Evolutionary conservation across 1,140 invertebrate species (phyloP).

Genomic region (Atta cephalotes): DNA sequence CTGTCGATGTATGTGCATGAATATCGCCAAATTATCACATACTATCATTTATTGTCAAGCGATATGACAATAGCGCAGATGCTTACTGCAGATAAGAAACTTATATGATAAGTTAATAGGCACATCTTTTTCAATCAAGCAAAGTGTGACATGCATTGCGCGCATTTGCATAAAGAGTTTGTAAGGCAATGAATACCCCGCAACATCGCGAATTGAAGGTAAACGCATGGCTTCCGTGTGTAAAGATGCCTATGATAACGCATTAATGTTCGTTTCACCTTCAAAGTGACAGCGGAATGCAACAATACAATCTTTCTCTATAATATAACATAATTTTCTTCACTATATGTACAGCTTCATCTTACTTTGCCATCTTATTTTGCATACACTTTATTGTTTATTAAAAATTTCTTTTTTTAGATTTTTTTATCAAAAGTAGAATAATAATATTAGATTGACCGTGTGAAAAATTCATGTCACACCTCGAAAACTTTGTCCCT

Average conservation of each 20-base stretch:
- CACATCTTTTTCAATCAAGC: background rate
- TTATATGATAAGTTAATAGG: background rate
- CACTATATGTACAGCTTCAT: background rate
- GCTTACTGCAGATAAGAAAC: background rate
- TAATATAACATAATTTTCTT: constrained; percentile 3
- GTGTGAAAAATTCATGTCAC: background rate
- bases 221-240: constrained; percentile 1
- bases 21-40: background rate
- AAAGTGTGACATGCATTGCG: background rate
- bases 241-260: background rate
- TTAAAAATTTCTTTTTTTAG: background rate
- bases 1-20: background rate
- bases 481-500: background rate
- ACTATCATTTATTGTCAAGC: background rate
- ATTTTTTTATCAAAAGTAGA: background rate
- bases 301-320: constrained; percentile 1
- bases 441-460: background rate
- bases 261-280: background rate
- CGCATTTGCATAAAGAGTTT: background rate
- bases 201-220: constrained; percentile 9
- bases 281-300: background rate
- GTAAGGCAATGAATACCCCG: background rate
- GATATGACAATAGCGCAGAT: background rate
- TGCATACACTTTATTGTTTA: no score
- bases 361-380: background rate